Evolutionary conservation across 2,113 vertebrate species (phyloP).

Genomic region (Chiloscyllium plagiosum): DNA sequence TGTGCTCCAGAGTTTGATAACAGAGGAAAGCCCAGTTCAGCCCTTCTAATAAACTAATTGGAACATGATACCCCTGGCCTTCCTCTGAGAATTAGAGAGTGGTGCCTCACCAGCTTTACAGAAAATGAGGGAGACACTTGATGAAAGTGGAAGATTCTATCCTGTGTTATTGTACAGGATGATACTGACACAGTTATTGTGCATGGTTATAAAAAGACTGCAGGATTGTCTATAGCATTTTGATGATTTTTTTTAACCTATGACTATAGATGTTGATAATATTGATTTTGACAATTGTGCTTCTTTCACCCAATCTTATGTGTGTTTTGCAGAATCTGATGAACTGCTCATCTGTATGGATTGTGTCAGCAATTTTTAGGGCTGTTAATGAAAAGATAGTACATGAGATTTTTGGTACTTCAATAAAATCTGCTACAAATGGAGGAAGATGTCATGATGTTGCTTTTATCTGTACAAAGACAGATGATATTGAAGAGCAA

Average conservation of each 20-base stretch:
- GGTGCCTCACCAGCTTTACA: too few species aligned
- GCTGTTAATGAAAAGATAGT: background rate
- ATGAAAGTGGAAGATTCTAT: too few species aligned
- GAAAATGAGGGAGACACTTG: too few species aligned
- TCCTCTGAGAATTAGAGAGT: too few species aligned
- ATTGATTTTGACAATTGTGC: background rate
- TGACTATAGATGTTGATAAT: background rate
- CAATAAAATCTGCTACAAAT: background rate
- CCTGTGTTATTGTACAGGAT: too few species aligned
- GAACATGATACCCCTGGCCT: too few species aligned
- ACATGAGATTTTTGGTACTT: background rate
- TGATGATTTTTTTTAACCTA: background rate
- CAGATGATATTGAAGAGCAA: background rate
- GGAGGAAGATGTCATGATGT: background rate
- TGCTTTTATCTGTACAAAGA: background rate
- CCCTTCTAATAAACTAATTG: too few species aligned
- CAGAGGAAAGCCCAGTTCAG: too few species aligned
- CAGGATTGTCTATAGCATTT: too few species aligned
- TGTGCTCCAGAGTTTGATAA: too few species aligned
- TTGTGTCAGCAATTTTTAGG: background rate
- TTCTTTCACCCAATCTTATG: background rate
- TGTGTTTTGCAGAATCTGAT: background rate
- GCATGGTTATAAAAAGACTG: too few species aligned
- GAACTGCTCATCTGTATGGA: background rate
- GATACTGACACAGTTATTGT: too few species aligned